Percentiles rank a stretch among this genome's conserved stretches.
Evolutionary conservation across 1,140 invertebrate species (phyloP).

Genomic region (Philopotamus ludificatus): DNA sequence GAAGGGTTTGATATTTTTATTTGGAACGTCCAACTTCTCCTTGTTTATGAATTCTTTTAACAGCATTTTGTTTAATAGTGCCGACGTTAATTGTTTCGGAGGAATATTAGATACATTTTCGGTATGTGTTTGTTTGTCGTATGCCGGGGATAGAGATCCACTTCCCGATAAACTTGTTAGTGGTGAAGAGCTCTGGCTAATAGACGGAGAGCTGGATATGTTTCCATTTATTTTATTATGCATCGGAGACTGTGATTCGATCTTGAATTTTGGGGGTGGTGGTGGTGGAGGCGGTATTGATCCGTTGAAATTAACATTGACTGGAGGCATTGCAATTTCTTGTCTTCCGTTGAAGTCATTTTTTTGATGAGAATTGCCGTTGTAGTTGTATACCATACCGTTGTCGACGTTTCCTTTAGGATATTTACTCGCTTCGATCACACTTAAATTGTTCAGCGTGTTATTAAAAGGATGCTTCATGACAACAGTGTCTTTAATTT

Average conservation of each 20-base stretch:
- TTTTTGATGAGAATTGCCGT: not conserved
- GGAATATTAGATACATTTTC: constrained; percentile 28
- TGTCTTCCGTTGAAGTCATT: constrained; percentile 14
- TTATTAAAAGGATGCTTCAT: constrained; percentile 53
- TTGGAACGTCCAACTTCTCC: constrained; percentile 12
- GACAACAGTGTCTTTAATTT: constrained; percentile 55
- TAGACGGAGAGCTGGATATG: constrained; percentile 18
- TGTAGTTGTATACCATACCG: constrained; percentile 4
- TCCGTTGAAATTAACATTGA: not conserved
- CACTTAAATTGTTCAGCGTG: constrained; percentile 5
- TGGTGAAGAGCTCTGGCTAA: constrained; percentile 36
- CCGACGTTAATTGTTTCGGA: constrained; percentile 34
- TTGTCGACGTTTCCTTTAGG: constrained; percentile 24
- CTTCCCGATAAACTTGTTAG: constrained; percentile 36
- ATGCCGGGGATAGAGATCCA: constrained; percentile 34
- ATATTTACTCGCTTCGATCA: constrained; percentile 22
- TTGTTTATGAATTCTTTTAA: constrained; percentile 25
- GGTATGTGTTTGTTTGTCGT: constrained; percentile 24
- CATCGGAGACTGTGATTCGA: constrained; percentile 1
- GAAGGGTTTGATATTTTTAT: not conserved
- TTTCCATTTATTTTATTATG: constrained; percentile 4
- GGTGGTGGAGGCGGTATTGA: constrained; percentile 24
- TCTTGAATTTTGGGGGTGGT: constrained; percentile 27
- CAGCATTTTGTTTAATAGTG: constrained; percentile 36
- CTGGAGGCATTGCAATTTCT: not conserved